phyloP scores from a whole-genome alignment of 2,113 vertebrate genomes.

The Oxyruncus cristatus region DNA sequence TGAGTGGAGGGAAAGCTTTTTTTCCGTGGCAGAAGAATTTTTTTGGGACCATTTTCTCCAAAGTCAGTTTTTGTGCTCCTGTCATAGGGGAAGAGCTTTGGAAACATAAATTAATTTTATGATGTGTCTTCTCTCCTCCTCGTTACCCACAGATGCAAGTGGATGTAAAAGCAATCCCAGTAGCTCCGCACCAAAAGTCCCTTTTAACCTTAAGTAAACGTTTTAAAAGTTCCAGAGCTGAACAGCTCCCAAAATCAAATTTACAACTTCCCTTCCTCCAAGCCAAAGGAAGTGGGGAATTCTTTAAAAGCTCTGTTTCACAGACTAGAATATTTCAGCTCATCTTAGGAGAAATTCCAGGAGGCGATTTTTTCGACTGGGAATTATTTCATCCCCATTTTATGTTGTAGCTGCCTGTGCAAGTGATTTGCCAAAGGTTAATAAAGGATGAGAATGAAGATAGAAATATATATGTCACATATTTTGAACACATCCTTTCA shows the following conservation, averaged over 20 bases:
- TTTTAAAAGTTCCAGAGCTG: not conserved
- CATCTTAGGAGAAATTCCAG: not conserved
- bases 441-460: not conserved
- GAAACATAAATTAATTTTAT: not conserved
- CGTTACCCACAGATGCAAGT: not conserved
- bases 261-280: conserved; percentile 55
- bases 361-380: not conserved
- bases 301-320: conserved; percentile 17
- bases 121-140: not conserved
- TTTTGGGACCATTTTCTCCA: not conserved
- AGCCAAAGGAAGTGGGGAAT: conserved; percentile 27
- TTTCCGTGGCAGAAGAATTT: not conserved
- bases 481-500: not conserved
- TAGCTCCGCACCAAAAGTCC: not conserved
- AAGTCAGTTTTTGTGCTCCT: not conserved
- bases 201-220: not conserved
- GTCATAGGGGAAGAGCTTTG: not conserved
- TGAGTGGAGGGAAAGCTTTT: not conserved
- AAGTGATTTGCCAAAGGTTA: not conserved
- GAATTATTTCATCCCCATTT: not conserved
- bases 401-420: not conserved
- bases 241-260: conserved; percentile 33
- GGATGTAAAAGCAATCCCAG: not conserved
- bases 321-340: not conserved
- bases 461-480: not conserved